Evolutionary conservation across 2,888 invertebrate genomes (phyloP).

Genomic region (Caenorhabditis becei): DNA sequence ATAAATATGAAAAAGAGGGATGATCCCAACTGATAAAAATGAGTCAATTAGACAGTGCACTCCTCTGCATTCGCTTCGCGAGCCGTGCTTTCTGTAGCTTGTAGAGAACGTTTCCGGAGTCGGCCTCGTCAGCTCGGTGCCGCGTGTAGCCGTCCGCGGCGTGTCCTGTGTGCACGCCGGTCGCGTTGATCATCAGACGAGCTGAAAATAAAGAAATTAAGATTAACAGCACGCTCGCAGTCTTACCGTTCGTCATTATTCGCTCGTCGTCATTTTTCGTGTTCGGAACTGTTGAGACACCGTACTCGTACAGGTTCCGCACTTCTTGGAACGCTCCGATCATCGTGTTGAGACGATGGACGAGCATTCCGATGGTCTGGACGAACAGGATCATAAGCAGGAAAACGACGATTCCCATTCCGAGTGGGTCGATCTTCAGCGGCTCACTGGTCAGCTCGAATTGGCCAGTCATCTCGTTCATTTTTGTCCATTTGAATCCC

Average conservation of each 20-base stretch:
- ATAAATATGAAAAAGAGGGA: slow-evolving; percentile 22
- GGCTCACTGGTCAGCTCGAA: slow-evolving; percentile 76
- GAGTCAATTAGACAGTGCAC: slow-evolving; percentile 48
- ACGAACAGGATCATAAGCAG: slow-evolving; percentile 78
- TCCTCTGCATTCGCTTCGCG: slow-evolving; percentile 66
- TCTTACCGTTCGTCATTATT: slow-evolving; percentile 67
- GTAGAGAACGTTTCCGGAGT: slow-evolving; percentile 75
- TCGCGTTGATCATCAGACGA: slow-evolving; percentile 77
- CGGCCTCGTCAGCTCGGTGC: slow-evolving; percentile 62
- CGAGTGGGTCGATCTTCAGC: slow-evolving; percentile 90
- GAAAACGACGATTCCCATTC: slow-evolving; percentile 84
- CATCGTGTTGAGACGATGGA: slow-evolving; percentile 97
- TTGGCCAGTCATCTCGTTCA: slow-evolving; percentile 79
- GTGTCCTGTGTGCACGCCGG: slow-evolving; percentile 68
- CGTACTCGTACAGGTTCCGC: slow-evolving; percentile 72
- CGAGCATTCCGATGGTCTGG: slow-evolving; percentile 87
- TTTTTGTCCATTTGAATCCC: slow-evolving; percentile 77
- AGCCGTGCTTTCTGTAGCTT: slow-evolving; percentile 75
- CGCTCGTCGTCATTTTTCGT: slow-evolving; percentile 68
- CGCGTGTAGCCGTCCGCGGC: slow-evolving; percentile 79
- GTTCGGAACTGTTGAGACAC: slow-evolving; percentile 33
- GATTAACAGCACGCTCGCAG: not conserved
- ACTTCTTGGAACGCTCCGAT: slow-evolving; percentile 80
- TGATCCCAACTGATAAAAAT: not conserved
- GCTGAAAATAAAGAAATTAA: slow-evolving; percentile 62